Evolutionary conservation across 92 coral and sea anemone genomes (phyloP).

Genomic region (Desmophyllum pertusum): DNA sequence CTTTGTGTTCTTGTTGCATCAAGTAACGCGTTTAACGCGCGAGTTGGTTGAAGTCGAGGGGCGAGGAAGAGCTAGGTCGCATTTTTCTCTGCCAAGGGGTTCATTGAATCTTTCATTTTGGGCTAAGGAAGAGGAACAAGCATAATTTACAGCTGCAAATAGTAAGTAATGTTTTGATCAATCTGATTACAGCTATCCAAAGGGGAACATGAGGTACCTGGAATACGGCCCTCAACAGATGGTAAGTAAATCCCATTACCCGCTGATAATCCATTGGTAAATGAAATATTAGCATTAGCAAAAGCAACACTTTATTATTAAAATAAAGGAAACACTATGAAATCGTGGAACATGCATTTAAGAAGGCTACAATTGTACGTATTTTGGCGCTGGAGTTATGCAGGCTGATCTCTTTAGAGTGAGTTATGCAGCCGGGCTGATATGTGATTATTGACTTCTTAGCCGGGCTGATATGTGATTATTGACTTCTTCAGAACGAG

Average conservation of each 20-base stretch:
- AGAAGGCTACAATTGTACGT: too few relatives aligned
- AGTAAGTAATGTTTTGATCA: neutral
- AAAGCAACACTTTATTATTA: neutral
- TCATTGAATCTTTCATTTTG: too few relatives aligned
- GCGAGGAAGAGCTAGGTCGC: too few relatives aligned
- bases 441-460: neutral
- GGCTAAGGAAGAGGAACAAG: neutral
- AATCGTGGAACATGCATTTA: neutral
- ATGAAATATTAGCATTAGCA: neutral
- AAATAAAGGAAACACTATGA: neutral
- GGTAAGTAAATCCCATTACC: slow-evolving; percentile 48
- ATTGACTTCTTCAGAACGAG: slow-evolving; percentile 7
- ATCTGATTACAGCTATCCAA: slow-evolving; percentile 9
- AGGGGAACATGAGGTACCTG: slow-evolving; percentile 64
- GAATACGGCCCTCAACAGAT: slow-evolving; percentile 53
- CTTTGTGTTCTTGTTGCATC: too few relatives aligned
- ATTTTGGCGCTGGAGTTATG: neutral
- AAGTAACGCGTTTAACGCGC: too few relatives aligned
- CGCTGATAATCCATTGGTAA: too few relatives aligned
- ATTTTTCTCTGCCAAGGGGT: too few relatives aligned
- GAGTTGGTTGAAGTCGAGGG: too few relatives aligned
- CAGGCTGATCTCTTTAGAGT: too few relatives aligned
- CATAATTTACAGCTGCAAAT: neutral
- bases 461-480: neutral
- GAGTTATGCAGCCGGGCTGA: too few relatives aligned